These are phyloP conservation scores for Calvadosia cruxmelitensis DNA, from an alignment of 30 jellyfish, hydroid and myxozoan species.

Conservation along the genomic window DNA sequence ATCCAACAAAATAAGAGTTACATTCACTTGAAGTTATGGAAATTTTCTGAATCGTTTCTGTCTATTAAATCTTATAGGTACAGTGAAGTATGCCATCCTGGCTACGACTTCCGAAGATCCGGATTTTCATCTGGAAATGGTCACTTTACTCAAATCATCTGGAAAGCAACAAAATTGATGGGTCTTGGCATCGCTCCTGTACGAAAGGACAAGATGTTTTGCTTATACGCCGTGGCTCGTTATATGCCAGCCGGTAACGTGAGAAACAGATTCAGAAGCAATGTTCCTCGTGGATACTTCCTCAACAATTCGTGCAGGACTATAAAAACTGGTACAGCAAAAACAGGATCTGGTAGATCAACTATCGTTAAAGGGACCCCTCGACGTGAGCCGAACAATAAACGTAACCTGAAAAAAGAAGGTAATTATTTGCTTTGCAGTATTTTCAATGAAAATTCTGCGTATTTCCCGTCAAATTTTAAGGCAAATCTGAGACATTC, in stretches of 20 bases:
- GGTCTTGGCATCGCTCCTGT: slow-evolving; percentile 92
- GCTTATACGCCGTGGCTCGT: slow-evolving; percentile 84
- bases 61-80: slow-evolving; percentile 76
- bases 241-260: slow-evolving; percentile 86
- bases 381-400: not conserved
- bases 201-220: slow-evolving; percentile 32
- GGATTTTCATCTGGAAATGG: slow-evolving; percentile 54
- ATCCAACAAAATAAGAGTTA: too few relatives aligned
- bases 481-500: too few relatives aligned
- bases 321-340: too few relatives aligned
- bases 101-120: slow-evolving; percentile 56
- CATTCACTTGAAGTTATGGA: too few relatives aligned
- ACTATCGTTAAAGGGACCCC: not conserved
- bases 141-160: slow-evolving; percentile 93
- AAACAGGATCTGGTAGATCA: not conserved
- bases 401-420: not conserved
- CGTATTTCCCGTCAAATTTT: too few relatives aligned
- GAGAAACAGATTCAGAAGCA: slow-evolving; percentile 41
- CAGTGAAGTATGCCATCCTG: slow-evolving; percentile 94
- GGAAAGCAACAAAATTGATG: slow-evolving; percentile 60
- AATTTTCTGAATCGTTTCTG: too few relatives aligned
- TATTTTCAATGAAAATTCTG: too few relatives aligned
- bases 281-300: slow-evolving; percentile 65
- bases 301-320: too few relatives aligned
- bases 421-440: not conserved